Evolutionary conservation across 2,113 vertebrate species (phyloP), one percentile per base, ranked within the genome.

Genomic region (Toxostoma redivivum): DNA sequence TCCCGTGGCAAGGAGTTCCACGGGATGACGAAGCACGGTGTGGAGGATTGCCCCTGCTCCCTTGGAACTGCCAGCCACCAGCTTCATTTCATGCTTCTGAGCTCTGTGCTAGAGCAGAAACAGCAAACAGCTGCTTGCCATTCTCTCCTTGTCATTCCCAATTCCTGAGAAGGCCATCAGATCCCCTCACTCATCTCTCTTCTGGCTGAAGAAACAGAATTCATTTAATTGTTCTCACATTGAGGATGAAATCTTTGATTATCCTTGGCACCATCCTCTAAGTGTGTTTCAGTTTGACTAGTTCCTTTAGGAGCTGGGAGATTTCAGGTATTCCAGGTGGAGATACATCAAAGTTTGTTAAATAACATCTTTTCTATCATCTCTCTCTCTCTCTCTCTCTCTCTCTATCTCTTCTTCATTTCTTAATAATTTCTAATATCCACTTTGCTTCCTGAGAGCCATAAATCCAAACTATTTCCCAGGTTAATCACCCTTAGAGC

Each of bases 81-180:
- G 90, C 81, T 65, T 27, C 33, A 35, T 64, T 82, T 83, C 38
- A 40, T 47, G 67, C 71, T 80, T 44, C 88, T 80, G 70, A 77
- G 50, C 2, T 80, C 20, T 61, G 53, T 57, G 21, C 50, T 40
- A 33, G 62, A 61, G 66, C 27, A 80, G 76, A 92, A 86, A 2
- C 48, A 88, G 31, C 3, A 5, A 87, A 88, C 90, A 88, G 90
- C 79, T 96, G 90, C 88, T 86, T 69, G 42, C 28, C 72, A 1
- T 86, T 92, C 85, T 83, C 33, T n/a, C 37, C 88, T 56, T 96
- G 85, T 90, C 90, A 86, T 33, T 80, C 76, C 66, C 22, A 77
- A 81, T 73, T 93, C 82, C 86, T 62, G 82, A 77, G 58, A 12
- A 54, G 74, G 47, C 79, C 90, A 78, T 93, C 42, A 67, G 20